Evolutionary conservation across 2,797 vertebrate genomes (phyloP).

Genomic region (Esox lucius): DNA sequence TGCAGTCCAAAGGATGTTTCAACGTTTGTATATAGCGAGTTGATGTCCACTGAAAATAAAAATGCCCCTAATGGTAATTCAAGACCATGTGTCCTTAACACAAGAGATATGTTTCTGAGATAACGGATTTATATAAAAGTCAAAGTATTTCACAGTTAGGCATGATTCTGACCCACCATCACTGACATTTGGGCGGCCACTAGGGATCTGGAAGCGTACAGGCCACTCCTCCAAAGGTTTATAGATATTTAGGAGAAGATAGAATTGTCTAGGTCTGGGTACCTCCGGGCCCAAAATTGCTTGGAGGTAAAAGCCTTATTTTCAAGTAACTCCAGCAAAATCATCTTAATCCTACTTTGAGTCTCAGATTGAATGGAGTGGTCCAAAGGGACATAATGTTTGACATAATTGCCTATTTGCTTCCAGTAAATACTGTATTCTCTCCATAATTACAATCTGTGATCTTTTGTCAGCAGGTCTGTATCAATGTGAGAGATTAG

Average conservation of each 20-base stretch:
- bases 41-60: too few relatives aligned
- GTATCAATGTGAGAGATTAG: too few relatives aligned
- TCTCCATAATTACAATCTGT: too few relatives aligned
- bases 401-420: too few relatives aligned
- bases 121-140: not conserved
- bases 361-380: too few relatives aligned
- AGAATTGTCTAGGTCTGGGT: not conserved
- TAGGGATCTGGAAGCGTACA: not conserved
- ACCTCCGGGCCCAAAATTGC: not conserved
- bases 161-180: slow-evolving; percentile 16
- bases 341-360: too few relatives aligned
- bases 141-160: not conserved
- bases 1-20: too few relatives aligned
- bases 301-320: not conserved
- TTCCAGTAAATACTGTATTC: too few relatives aligned
- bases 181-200: not conserved
- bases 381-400: too few relatives aligned
- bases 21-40: too few relatives aligned
- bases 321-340: not conserved
- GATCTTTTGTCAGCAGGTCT: too few relatives aligned
- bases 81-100: not conserved
- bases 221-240: not conserved
- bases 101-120: not conserved
- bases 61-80: too few relatives aligned
- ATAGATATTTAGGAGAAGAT: slow-evolving; percentile 7